Base-by-base conservation (phyloP, 1,140 invertebrate genomes). In the Euura saliciscinereae region DNA sequence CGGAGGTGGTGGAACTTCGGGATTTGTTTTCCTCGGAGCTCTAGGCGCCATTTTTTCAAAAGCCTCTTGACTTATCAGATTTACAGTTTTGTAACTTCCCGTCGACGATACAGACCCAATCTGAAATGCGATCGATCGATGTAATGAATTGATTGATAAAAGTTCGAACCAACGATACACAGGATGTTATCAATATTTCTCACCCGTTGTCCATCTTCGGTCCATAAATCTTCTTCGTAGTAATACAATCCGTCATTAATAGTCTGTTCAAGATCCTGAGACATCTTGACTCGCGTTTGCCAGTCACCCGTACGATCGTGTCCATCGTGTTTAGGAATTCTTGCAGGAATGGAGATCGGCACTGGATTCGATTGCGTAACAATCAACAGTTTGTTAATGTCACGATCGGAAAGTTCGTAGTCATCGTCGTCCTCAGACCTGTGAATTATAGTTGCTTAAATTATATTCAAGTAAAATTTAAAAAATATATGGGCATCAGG, bases 201-300 rank as follows among this genome's bases (percentile, higher is more conserved):
- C 78, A 86, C 85, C 71, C 82, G 78, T 79, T 84, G 83, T 44
- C 78, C 87, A 65, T 87, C 82, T 68, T 90, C 86, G 42, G 88
- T 90, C 94, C 94, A 95, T 45, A 97, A 87, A 83, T 97, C 95
- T 80, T 97, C 94, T 87, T 99, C 98, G 83, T 99, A 99, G 82
- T 97, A 96, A 82, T 91, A 93, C 5, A 99, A 89, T 6, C 97
- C 98, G 88, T 99, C 96, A 82, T 98, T 98, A 77, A 99, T 99
- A 8, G 95, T 93, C 85, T 97, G 94, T 75, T 94, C 96, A 73
- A 98, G 88, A 81, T 99, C 97, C 86, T 98, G 95, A 6, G 94
- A 95, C 86, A 99, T 97, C 90, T 97, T 97, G 11, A 94, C 94
- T 71, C 95, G 88, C 0, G 94, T 94, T 59, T 90, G 93, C 90